These are phyloP conservation scores for Sanderia malayensis DNA, from an alignment of 30 jellyfish, hydroid and myxozoan species.

Conservation along the genomic window DNA sequence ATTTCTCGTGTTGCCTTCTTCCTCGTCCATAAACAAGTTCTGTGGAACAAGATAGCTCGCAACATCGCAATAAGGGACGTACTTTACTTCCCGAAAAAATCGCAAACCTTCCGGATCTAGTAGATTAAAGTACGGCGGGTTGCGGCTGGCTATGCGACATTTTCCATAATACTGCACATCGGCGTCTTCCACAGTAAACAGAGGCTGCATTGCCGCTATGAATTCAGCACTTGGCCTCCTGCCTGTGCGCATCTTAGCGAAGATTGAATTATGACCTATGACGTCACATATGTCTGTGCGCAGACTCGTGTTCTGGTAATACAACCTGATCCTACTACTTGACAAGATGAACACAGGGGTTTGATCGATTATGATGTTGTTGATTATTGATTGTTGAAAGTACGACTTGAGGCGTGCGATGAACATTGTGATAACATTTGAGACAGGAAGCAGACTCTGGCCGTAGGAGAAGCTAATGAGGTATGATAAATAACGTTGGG, in stretches of 20 bases:
- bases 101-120: neutral
- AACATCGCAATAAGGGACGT: conserved; percentile 25
- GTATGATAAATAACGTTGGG: conserved; percentile 43
- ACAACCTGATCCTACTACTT: conserved; percentile 19
- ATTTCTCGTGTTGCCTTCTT: conserved; percentile 81
- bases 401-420: conserved; percentile 35
- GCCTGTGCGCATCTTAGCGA: conserved; percentile 10
- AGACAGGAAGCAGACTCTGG: conserved; percentile 11
- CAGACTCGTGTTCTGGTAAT: conserved; percentile 61
- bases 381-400: conserved; percentile 23
- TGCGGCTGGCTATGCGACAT: conserved; percentile 35
- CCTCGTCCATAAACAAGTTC: conserved; percentile 70
- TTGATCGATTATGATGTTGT: conserved; percentile 35
- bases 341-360: conserved; percentile 20
- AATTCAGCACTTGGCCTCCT: conserved; percentile 45
- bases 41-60: conserved; percentile 48
- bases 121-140: conserved; percentile 47
- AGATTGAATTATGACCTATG: conserved; percentile 23
- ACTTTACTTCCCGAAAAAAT: conserved; percentile 9
- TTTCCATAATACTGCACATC: conserved; percentile 25
- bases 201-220: conserved; percentile 75
- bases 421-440: conserved; percentile 32
- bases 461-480: conserved; percentile 23
- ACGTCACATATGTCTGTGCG: conserved; percentile 69
- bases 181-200: conserved; percentile 18